A percentile compares a stretch with the other conserved stretches of the same genome.
phyloP scores from a whole-genome alignment of 1,140 invertebrate genomes.

The Drosophila melanica region DNA sequence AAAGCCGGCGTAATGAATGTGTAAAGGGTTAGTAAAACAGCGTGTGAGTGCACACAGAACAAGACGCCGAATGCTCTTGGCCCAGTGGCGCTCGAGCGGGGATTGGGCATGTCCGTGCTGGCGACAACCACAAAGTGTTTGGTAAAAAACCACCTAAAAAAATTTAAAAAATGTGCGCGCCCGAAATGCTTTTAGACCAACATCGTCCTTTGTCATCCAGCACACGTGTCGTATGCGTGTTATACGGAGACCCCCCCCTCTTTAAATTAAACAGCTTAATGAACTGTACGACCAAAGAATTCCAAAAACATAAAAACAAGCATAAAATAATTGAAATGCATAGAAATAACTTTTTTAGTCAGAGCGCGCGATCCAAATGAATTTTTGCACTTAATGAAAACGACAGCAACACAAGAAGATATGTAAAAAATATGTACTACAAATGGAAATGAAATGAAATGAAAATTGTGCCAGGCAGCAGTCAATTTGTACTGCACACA shows the following conservation, averaged over 20 bases:
- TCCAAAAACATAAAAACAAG: not conserved
- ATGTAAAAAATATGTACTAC: conserved; percentile 1
- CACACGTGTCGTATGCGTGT: conserved; percentile 61
- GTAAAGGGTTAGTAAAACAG: conserved; percentile 67
- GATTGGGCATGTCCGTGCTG: not conserved
- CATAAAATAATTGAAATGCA: conserved; percentile 69
- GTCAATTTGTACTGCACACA: conserved; percentile 17
- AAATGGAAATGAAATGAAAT: conserved; percentile 38
- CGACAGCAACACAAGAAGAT: conserved; percentile 40
- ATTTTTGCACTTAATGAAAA: conserved; percentile 66
- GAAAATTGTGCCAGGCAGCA: conserved; percentile 21
- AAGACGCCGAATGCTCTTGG: conserved; percentile 35
- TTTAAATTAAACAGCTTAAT: conserved; percentile 45
- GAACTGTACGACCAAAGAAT: conserved; percentile 22
- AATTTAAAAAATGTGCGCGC: conserved; percentile 67
- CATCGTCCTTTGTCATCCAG: conserved; percentile 26
- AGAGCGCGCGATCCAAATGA: conserved; percentile 47
- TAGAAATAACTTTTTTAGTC: conserved; percentile 66
- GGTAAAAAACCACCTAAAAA: conserved; percentile 20
- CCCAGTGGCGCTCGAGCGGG: conserved; percentile 7
- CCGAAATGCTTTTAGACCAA: conserved; percentile 42
- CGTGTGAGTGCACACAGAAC: not conserved
- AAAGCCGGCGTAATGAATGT: conserved; percentile 75
- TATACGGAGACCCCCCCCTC: not conserved
- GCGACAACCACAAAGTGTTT: conserved; percentile 54